These are phyloP conservation scores for Xanthia icteritia DNA, from an alignment of 2,888 invertebrate genomes.

Conservation along the genomic window DNA sequence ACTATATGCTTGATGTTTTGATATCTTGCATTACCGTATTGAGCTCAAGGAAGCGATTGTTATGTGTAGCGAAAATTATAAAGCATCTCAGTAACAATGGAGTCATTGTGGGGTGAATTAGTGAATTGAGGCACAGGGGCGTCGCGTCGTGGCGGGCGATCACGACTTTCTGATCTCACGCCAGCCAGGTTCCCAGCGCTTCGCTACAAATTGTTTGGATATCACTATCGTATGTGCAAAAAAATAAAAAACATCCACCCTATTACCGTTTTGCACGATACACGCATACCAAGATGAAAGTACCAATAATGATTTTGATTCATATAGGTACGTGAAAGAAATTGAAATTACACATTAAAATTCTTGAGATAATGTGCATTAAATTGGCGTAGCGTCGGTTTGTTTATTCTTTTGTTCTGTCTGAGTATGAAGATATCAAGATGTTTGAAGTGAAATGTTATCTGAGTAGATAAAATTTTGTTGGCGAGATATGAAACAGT, in stretches of 20 bases:
- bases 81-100: conserved; percentile 82
- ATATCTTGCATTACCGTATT: conserved; percentile 60
- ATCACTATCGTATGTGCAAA: conserved; percentile 72
- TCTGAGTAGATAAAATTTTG: conserved; percentile 40
- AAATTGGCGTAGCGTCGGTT: conserved; percentile 40
- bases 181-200: conserved; percentile 80
- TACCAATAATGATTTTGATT: conserved; percentile 54
- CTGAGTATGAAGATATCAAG: conserved; percentile 38
- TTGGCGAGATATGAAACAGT: conserved; percentile 34
- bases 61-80: conserved; percentile 77
- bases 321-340: conserved; percentile 45
- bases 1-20: conserved; percentile 58
- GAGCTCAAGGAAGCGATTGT: conserved; percentile 75
- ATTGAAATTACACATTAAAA: conserved; percentile 56
- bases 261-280: conserved; percentile 64
- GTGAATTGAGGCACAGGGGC: conserved; percentile 81
- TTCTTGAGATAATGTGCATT: conserved; percentile 50
- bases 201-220: conserved; percentile 78
- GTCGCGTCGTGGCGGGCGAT: conserved; percentile 80
- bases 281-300: conserved; percentile 55
- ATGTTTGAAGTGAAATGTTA: conserved; percentile 41
- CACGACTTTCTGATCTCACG: conserved; percentile 87
- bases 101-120: conserved; percentile 85
- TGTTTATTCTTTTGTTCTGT: conserved; percentile 51
- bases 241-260: conserved; percentile 64